Conservation (phyloP, 2,888 invertebrate genomes). For the Nebria brevicollis region DNA sequence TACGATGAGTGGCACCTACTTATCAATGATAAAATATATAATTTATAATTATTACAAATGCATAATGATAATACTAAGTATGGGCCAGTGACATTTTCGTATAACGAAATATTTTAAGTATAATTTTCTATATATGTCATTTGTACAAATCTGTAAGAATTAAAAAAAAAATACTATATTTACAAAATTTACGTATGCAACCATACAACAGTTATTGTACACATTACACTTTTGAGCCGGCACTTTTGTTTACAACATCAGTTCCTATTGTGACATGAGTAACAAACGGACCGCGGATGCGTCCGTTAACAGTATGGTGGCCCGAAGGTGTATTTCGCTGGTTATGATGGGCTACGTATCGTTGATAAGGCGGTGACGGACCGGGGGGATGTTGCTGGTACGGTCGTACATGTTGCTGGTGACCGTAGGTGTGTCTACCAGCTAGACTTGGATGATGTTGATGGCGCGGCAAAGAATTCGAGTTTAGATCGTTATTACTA, state of each 20-base stretch:
- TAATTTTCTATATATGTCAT: conserved; percentile 18
- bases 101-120: conserved; percentile 13
- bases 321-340: conserved; percentile 46
- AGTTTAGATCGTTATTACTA: conserved; percentile 56
- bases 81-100: conserved; percentile 6
- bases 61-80: neutral
- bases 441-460: conserved; percentile 49
- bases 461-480: conserved; percentile 57
- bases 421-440: conserved; percentile 19
- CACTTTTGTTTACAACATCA: conserved; percentile 55
- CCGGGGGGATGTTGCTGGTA: conserved; percentile 47
- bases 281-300: conserved; percentile 68
- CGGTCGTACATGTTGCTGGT: conserved; percentile 41
- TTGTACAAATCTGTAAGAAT: conserved; percentile 22
- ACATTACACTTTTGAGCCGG: conserved; percentile 53
- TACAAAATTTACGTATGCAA: conserved; percentile 13
- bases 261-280: conserved; percentile 72
- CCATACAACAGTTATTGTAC: neutral
- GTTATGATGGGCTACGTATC: conserved; percentile 48
- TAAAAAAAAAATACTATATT: conserved; percentile 20
- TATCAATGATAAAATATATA: neutral
- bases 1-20: neutral
- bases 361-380: conserved; percentile 48
- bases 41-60: conserved; percentile 8
- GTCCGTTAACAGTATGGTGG: conserved; percentile 57